Base-by-base conservation (phyloP, 1,140 invertebrate genomes). In the Nixonia krombeini region DNA sequence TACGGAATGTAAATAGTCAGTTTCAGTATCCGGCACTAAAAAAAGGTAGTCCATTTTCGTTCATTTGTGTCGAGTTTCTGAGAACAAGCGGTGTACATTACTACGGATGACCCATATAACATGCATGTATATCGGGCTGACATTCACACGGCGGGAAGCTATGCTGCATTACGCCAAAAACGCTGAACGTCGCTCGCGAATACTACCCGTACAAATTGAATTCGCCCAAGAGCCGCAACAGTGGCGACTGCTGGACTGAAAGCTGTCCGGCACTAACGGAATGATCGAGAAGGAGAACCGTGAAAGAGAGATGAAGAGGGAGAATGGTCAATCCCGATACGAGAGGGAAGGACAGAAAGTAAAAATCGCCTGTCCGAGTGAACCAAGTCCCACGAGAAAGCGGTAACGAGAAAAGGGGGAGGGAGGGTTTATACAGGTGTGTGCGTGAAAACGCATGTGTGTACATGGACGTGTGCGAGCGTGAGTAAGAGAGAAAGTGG, bases 131-230 rank as follows among this genome's bases (percentile, higher is more conserved):
- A 35, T 13, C 7, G 2, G 21, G 2, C 2, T 21, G 21, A n/a
- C 21, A 21, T 21, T 17, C 8, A 18, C 8, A 40, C 16, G 37
- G 18, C 37, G n/a, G 16, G 37, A 17, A 40, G 33, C 12, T 15
- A 13, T 31, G 29, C 29, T 8, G 29, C 29, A 31, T 37, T 37
- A 40, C 37, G 37, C 18, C 37, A 13, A 37, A 44, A 38, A 46
- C 29, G 50, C 45, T 31, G 37, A 53, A 55, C 44, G 23, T 10
- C 23, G 26, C 35, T 25, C 49, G 42, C 18, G 10, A 49, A 41
- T 67, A 63, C 62, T 57, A 67, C 72, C 57, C 53, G 46, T 61
- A 70, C 70, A 76, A 78, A 78, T 76, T 67, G 69, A 74, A 79
- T 72, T 47, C 57, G 16, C 17, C 31, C 16, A 33, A 16, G 50